These are phyloP conservation scores for Actinemys pallida DNA, from an alignment of 2,113 vertebrate genomes.

Conservation along the genomic window DNA sequence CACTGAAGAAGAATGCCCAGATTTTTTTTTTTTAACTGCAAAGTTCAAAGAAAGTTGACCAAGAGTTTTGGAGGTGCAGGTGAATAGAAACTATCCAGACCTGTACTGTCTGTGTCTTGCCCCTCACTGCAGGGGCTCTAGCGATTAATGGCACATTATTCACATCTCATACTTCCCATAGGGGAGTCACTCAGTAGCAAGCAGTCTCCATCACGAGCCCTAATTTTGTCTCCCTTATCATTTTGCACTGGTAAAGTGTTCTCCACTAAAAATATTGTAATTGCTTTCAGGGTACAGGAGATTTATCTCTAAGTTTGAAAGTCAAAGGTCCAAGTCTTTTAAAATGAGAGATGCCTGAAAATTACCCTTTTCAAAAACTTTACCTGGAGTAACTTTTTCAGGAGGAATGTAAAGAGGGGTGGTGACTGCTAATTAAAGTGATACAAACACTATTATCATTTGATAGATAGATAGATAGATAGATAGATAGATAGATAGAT, in stretches of 20 bases:
- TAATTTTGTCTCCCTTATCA: neutral
- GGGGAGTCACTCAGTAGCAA: neutral
- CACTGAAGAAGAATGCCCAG: neutral
- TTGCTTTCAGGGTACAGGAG: neutral
- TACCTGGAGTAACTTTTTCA: neutral
- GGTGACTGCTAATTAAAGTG: neutral
- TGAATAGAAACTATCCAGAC: accelerated
- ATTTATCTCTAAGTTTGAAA: neutral
- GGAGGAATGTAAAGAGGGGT: accelerated
- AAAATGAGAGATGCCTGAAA: neutral
- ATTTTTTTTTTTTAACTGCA: neutral
- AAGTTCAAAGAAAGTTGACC: neutral
- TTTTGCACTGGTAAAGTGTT: neutral
- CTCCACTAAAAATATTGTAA: neutral
- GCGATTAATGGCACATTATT: neutral
- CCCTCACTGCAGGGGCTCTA: neutral
- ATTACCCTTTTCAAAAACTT: neutral
- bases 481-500: too few species aligned
- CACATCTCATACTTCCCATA: neutral
- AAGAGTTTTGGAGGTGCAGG: accelerated
- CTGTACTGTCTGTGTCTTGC: too few species aligned
- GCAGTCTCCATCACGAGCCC: neutral
- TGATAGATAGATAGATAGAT: neutral
- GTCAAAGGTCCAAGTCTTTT: neutral
- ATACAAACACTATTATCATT: neutral